phyloP scores from a whole-genome alignment of 2,888 invertebrate genomes.

The Eugnorisma glareosa region DNA sequence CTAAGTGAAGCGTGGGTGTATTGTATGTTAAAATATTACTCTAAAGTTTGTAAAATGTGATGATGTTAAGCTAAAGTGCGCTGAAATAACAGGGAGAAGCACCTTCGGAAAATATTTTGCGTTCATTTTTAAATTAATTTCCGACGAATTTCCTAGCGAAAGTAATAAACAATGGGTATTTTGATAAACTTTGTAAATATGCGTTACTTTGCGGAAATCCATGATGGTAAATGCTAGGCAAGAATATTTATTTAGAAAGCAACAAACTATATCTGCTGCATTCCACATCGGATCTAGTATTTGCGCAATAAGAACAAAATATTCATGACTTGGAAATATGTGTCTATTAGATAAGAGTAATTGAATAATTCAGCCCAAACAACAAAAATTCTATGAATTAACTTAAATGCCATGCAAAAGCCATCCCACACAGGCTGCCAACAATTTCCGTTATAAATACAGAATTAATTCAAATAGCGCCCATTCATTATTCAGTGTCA shows the following conservation, averaged over 20 bases:
- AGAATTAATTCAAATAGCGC: constrained; percentile 60
- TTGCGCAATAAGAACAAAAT: background rate
- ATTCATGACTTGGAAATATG: background rate
- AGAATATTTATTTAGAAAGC: background rate
- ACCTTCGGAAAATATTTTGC: constrained; percentile 11
- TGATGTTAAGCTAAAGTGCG: constrained; percentile 17
- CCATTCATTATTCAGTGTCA: constrained; percentile 56
- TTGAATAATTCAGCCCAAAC: background rate
- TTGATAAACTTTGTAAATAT: background rate
- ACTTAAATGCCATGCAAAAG: constrained; percentile 21
- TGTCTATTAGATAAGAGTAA: background rate
- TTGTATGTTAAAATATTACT: constrained; percentile 30
- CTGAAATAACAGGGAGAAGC: background rate
- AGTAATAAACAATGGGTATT: too few relatives aligned
- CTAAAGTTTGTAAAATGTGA: constrained; percentile 12
- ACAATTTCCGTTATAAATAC: constrained; percentile 56
- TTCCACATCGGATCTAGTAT: background rate
- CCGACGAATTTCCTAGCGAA: background rate
- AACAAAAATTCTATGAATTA: constrained; percentile 7
- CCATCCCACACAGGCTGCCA: constrained; percentile 33
- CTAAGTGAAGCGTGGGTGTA: constrained; percentile 15
- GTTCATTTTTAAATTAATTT: constrained; percentile 1
- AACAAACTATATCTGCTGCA: background rate
- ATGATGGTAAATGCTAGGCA: background rate
- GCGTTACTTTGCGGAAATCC: background rate